phyloP scores from a whole-genome alignment of 2,888 invertebrate species.

The Agonopterix subpropinquella region DNA sequence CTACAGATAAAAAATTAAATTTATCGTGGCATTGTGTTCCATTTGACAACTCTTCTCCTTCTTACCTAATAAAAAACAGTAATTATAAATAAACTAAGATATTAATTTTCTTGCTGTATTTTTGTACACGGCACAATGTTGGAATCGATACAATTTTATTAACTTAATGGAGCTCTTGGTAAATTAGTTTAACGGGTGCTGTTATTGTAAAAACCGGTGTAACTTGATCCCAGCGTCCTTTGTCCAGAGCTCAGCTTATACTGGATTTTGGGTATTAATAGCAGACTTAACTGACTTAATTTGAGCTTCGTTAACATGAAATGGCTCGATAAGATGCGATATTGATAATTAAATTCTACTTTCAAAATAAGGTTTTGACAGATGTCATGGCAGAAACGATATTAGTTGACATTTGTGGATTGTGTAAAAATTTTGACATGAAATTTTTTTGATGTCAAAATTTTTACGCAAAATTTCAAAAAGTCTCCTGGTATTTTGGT shows the following conservation, averaged over 20 bases:
- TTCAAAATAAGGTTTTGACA: too few relatives aligned
- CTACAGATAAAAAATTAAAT: constrained; percentile 45
- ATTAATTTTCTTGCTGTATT: constrained; percentile 49
- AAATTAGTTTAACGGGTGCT: too few relatives aligned
- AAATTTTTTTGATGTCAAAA: neutral
- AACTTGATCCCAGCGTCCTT: too few relatives aligned
- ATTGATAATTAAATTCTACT: too few relatives aligned
- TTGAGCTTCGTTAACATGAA: too few relatives aligned
- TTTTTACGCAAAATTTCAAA: neutral
- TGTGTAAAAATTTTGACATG: neutral
- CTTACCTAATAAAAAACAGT: constrained; percentile 32
- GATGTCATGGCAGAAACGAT: too few relatives aligned
- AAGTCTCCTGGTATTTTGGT: neutral
- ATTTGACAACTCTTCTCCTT: constrained; percentile 30
- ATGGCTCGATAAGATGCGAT: too few relatives aligned
- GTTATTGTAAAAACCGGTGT: neutral
- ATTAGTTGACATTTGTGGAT: neutral
- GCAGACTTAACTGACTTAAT: too few relatives aligned
- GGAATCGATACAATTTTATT: too few relatives aligned
- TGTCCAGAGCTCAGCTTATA: too few relatives aligned
- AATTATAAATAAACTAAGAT: constrained; percentile 19
- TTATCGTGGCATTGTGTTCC: constrained; percentile 45
- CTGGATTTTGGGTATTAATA: too few relatives aligned
- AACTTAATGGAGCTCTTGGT: too few relatives aligned
- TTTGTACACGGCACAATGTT: constrained; percentile 44